Evolutionary conservation across 2,113 vertebrate genomes (phyloP).

Genomic region (Fukomys damarensis): DNA sequence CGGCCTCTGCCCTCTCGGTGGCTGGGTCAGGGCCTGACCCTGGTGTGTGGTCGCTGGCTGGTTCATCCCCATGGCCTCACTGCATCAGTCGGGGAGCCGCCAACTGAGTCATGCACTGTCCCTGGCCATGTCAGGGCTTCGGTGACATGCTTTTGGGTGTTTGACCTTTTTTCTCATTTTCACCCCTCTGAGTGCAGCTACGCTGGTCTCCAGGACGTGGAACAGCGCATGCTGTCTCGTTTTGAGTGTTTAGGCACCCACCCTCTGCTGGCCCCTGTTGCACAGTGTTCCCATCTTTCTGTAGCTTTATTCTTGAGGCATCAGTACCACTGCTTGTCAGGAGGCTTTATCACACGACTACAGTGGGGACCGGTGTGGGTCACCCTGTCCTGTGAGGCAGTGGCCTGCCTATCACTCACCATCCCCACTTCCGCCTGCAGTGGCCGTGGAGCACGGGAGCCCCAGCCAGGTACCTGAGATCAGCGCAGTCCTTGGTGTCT

Average conservation of each 20-base stretch:
- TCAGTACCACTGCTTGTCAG: not conserved
- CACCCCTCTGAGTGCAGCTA: not conserved
- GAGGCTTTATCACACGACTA: not conserved
- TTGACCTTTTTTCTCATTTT: not conserved
- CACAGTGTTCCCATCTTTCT: not conserved
- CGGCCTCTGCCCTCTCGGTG: rapidly evolving
- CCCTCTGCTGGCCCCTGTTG: not conserved
- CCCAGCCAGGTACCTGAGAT: not conserved
- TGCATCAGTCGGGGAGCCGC: not conserved
- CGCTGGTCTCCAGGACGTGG: too few relatives aligned
- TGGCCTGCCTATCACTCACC: rapidly evolving
- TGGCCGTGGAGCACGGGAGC: not conserved
- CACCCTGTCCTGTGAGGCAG: not conserved
- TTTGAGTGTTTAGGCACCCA: not conserved
- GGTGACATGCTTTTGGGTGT: too few relatives aligned
- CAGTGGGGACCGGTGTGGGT: not conserved
- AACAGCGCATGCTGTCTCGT: too few relatives aligned
- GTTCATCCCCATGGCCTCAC: not conserved
- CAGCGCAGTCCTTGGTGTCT: not conserved
- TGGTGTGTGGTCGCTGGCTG: rapidly evolving
- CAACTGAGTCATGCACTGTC: not conserved
- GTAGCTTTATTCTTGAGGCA: not conserved
- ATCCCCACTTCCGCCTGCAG: not conserved
- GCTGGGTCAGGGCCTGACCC: not conserved
- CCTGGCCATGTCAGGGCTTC: not conserved